Evolutionary conservation across 2,888 invertebrate species (phyloP).

Genomic region (Dicycla oo): DNA sequence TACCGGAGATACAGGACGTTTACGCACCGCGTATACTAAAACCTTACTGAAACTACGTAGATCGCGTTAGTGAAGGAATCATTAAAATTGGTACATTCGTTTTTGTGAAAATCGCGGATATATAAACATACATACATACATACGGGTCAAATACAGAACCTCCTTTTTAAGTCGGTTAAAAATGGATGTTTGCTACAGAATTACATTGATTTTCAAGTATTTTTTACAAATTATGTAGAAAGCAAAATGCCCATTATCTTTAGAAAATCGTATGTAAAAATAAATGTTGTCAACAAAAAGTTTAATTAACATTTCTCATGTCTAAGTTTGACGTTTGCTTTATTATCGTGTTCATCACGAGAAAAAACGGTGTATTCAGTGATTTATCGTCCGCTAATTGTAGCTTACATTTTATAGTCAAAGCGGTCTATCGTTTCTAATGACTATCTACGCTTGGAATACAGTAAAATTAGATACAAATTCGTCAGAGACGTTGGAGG

Average conservation of each 20-base stretch:
- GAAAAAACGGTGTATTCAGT: slow-evolving; percentile 1
- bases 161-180: too few relatives aligned
- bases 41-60: too few relatives aligned
- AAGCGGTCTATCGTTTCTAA: slow-evolving; percentile 3
- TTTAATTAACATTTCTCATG: not conserved
- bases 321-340: slow-evolving; percentile 3
- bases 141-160: too few relatives aligned
- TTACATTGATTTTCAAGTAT: not conserved
- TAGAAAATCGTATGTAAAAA: not conserved
- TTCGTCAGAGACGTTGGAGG: not conserved
- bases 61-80: too few relatives aligned
- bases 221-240: not conserved
- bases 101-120: too few relatives aligned
- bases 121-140: too few relatives aligned
- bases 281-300: not conserved
- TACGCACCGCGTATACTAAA: too few relatives aligned
- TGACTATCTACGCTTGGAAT: not conserved
- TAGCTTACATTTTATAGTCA: slow-evolving; percentile 1
- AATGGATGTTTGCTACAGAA: not conserved
- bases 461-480: not conserved
- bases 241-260: not conserved
- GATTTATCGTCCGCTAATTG: slow-evolving; percentile 14
- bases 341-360: not conserved
- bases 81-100: too few relatives aligned
- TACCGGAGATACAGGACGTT: too few relatives aligned